These are phyloP conservation scores for Harlomillsia oculata DNA, from an alignment of 1,140 invertebrate genomes.

Conservation along the genomic window DNA sequence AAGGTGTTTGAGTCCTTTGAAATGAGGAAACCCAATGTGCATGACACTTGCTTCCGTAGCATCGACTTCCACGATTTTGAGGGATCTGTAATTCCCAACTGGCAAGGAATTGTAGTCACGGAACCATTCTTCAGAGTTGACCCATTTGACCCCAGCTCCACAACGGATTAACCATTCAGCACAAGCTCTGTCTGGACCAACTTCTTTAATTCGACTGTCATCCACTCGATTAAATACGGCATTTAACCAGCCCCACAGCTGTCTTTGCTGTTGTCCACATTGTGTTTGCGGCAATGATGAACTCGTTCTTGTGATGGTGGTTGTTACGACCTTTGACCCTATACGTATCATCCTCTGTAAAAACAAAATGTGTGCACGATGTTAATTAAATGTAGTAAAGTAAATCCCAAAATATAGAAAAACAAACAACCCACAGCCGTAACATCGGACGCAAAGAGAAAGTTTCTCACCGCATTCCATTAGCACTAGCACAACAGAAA, in stretches of 20 bases:
- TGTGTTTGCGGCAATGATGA: too few species aligned
- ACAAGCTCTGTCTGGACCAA: conserved; percentile 76
- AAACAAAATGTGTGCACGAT: too few species aligned
- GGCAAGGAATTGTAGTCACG: conserved; percentile 63
- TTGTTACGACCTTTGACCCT: too few species aligned
- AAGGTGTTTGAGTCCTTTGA: too few species aligned
- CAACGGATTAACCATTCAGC: conserved; percentile 80
- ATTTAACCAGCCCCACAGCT: conserved; percentile 28
- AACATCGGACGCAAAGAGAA: too few species aligned
- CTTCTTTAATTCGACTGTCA: conserved; percentile 53
- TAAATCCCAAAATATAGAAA: too few species aligned
- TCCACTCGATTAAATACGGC: conserved; percentile 41
- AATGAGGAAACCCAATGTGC: conserved; percentile 64
- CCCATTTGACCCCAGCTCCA: conserved; percentile 65
- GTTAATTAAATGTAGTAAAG: too few species aligned
- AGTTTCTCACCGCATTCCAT: too few species aligned
- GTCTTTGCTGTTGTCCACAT: conserved; percentile 10
- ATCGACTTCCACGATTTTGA: conserved; percentile 60
- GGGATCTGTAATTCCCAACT: conserved; percentile 38
- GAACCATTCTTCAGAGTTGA: conserved; percentile 42
- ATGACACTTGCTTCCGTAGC: conserved; percentile 65
- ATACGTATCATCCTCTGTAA: too few species aligned
- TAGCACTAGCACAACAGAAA: too few species aligned
- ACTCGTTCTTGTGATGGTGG: too few species aligned
- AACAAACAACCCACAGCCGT: too few species aligned